A percentile compares a stretch with the other conserved stretches of the same genome.
Evolutionary conservation across 1,140 invertebrate genomes (phyloP).

Genomic region (Anastrepha obliqua): DNA sequence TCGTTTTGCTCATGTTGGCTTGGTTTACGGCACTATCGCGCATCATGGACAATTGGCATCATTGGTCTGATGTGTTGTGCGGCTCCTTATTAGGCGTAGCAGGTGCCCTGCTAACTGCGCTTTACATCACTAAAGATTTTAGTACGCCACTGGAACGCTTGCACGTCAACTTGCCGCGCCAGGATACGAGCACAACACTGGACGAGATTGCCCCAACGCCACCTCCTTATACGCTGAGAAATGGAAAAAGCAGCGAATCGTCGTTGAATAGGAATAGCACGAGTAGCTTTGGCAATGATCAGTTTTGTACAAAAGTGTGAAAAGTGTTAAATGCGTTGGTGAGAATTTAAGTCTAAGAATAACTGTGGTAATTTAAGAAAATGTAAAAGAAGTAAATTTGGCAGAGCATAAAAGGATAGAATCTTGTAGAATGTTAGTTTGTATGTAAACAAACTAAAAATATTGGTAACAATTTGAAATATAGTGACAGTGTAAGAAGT

Average conservation of each 20-base stretch:
- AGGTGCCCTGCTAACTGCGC: slow-evolving; percentile 65
- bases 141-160: neutral
- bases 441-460: too few relatives aligned
- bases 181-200: slow-evolving; percentile 67
- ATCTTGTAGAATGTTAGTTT: too few relatives aligned
- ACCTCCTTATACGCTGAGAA: slow-evolving; percentile 62
- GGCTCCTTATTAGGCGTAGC: slow-evolving; percentile 65
- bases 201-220: slow-evolving; percentile 69
- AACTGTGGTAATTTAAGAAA: too few relatives aligned
- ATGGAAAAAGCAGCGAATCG: neutral
- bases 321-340: neutral
- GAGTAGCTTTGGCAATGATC: slow-evolving; percentile 50
- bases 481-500: neutral
- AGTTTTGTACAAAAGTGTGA: slow-evolving; percentile 56
- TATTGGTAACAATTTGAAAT: too few relatives aligned
- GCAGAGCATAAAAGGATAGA: too few relatives aligned
- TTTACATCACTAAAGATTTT: slow-evolving; percentile 65
- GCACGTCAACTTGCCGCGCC: slow-evolving; percentile 58
- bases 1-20: slow-evolving; percentile 78
- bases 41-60: slow-evolving; percentile 71
- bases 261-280: neutral
- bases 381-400: too few relatives aligned
- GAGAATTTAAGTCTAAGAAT: neutral
- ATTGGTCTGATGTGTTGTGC: slow-evolving; percentile 69
- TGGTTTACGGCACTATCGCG: slow-evolving; percentile 70